Percentiles rank a stretch among this genome's conserved stretches.
These are phyloP conservation scores for Acanthaster planci DNA, from an alignment of 35 echinoderm and acorn worm species.

Conservation along the genomic window DNA sequence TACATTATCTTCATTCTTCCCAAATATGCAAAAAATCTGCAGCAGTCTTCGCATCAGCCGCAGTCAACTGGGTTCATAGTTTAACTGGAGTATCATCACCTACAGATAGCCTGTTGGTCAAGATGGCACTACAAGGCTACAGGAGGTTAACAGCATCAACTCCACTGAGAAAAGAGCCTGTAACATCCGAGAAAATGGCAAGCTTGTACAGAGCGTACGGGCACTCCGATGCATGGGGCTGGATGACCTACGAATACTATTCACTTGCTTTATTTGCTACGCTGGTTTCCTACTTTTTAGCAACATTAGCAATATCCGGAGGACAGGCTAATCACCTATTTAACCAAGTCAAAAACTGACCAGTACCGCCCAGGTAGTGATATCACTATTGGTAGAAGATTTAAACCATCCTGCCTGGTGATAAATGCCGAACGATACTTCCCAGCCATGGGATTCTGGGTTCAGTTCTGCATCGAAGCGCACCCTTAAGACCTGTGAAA, in stretches of 20 bases:
- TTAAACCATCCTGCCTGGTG: slow-evolving; percentile 26
- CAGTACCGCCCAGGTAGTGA: slow-evolving; percentile 20
- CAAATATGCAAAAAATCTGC: slow-evolving; percentile 14
- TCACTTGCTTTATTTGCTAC: slow-evolving; percentile 10
- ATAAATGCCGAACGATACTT: slow-evolving; percentile 23
- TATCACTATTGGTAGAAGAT: background rate
- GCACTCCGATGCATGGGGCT: background rate
- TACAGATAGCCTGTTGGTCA: slow-evolving; percentile 23
- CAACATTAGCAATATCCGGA: background rate
- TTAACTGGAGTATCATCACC: too few relatives aligned
- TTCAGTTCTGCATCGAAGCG: slow-evolving; percentile 48
- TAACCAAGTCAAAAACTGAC: slow-evolving; percentile 30
- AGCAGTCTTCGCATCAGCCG: background rate
- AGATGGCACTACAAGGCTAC: slow-evolving; percentile 9
- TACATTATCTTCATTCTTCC: background rate
- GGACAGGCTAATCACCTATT: slow-evolving; percentile 13
- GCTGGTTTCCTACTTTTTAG: background rate
- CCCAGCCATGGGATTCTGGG: slow-evolving; percentile 30
- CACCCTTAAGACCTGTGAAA: slow-evolving; percentile 49
- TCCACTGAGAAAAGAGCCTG: too few relatives aligned
- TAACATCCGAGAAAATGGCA: background rate
- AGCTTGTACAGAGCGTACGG: background rate
- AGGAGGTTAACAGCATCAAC: background rate
- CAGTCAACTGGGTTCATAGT: too few relatives aligned
- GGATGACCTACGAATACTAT: slow-evolving; percentile 19